A percentile compares a stretch with the other conserved stretches of the same genome.
Evolutionary conservation across 2,888 invertebrate genomes (phyloP).

Genomic region (Mimas tiliae): DNA sequence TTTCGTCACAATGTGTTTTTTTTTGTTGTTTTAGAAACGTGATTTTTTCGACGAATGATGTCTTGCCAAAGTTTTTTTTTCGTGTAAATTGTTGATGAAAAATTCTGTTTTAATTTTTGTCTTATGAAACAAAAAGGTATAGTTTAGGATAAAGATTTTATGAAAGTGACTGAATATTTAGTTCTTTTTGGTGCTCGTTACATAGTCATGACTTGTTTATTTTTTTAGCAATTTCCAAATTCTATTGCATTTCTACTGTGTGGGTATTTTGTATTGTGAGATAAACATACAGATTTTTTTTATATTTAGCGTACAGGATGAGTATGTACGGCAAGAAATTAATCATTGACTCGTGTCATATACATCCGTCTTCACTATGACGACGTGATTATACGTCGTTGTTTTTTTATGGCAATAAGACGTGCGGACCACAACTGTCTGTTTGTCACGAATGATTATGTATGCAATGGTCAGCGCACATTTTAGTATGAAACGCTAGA

Average conservation of each 20-base stretch:
- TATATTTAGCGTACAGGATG: no score
- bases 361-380: neutral
- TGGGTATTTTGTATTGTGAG: constrained; percentile 31
- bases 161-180: constrained; percentile 40
- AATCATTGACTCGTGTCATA: neutral
- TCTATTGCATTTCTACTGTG: constrained; percentile 46
- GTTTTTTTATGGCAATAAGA: neutral
- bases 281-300: constrained; percentile 2
- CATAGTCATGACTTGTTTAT: constrained; percentile 30
- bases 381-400: neutral
- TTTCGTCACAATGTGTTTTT: constrained; percentile 49
- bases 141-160: constrained; percentile 22
- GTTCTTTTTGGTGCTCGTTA: constrained; percentile 60
- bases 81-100: constrained; percentile 34
- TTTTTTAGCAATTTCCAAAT: constrained; percentile 39
- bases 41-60: constrained; percentile 43
- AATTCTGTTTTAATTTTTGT: neutral
- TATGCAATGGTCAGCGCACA: constrained; percentile 41
- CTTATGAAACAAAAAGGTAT: neutral
- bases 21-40: constrained; percentile 7
- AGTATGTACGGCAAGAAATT: neutral
- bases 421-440: constrained; percentile 6
- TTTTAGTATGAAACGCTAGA: constrained; percentile 26
- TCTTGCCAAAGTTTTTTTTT: constrained; percentile 69
- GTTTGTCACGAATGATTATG: constrained; percentile 1